Evolutionary conservation across 2,113 vertebrate species (phyloP), one percentile per base, ranked within the genome.

Genomic region (Sakesphorus luctuosus): DNA sequence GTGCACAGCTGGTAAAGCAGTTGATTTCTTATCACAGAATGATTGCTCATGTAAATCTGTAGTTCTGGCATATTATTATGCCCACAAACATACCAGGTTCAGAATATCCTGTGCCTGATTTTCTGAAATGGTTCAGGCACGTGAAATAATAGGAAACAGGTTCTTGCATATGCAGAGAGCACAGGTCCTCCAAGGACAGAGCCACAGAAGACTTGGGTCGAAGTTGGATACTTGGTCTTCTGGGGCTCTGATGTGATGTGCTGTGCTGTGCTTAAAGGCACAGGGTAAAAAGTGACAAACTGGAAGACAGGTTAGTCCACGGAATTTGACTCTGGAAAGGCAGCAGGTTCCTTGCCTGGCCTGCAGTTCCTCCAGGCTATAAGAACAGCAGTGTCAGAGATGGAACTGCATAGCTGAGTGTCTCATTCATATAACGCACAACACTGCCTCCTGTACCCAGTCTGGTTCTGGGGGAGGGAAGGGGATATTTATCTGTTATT

Each of bases 1-100:
- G 89, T 8, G 36, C 93, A 28, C 97, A 97, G 61, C 97, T 98
- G 98, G 99, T 99, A 97, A 98, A 97, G 85, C 36, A 87, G 38
- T n/a, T 49, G 3, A 28, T 86, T 95, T 92, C 63, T 81, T 56
- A 53, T n/a, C 38, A 31, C 28, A 46, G 23, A 52, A 18, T 40
- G 73, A 59, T 63, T 73, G 36, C 33, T 55, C 15, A 2, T 24
- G 50, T 52, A 25, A 55, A 49, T 36, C 19, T 78, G 75, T 47
- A 43, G 6, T 78, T 87, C 79, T 80, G 55, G n/a, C 69, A 69
- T 28, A 4, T 14, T 14, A 6, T 1, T 65, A 31, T 90, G 55
- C 47, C 35, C 29, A 15, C 31, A 77, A 43, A 28, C 18, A 17
- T 1, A 47, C 18, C 19, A 43, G n/a, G 11, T n/a, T 47, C 47